phyloP scores from a whole-genome alignment of 2,888 invertebrate genomes.

The Nemoura dubitans region DNA sequence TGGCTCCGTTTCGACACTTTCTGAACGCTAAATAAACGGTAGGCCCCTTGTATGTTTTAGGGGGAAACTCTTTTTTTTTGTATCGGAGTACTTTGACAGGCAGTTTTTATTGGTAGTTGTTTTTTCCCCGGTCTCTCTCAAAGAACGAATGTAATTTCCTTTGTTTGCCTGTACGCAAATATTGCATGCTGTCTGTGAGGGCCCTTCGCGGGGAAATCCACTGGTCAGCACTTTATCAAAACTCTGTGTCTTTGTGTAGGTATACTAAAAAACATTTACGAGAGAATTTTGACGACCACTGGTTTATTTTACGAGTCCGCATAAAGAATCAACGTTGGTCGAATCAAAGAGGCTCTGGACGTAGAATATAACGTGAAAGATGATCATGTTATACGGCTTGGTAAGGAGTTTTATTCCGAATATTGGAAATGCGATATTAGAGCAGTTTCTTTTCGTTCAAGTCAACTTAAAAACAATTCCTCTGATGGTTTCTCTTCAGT shows the following conservation, averaged over 20 bases:
- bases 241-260: background rate
- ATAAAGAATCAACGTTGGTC: background rate
- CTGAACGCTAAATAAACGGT: constrained; percentile 16
- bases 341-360: background rate
- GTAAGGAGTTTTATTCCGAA: background rate
- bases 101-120: background rate
- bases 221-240: background rate
- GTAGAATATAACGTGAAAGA: background rate
- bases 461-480: background rate
- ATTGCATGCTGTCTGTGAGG: background rate
- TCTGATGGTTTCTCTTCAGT: background rate
- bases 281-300: background rate
- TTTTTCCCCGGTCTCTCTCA: background rate
- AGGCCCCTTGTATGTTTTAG: background rate
- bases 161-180: background rate
- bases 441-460: background rate
- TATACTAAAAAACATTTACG: background rate
- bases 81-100: background rate
- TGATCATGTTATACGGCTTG: background rate
- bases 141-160: background rate
- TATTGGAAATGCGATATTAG: background rate
- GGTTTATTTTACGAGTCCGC: background rate
- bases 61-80: background rate
- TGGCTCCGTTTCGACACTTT: background rate
- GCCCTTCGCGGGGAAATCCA: background rate